Base-by-base conservation (phyloP, 2,888 invertebrate genomes). In the Cerastoderma edule region DNA sequence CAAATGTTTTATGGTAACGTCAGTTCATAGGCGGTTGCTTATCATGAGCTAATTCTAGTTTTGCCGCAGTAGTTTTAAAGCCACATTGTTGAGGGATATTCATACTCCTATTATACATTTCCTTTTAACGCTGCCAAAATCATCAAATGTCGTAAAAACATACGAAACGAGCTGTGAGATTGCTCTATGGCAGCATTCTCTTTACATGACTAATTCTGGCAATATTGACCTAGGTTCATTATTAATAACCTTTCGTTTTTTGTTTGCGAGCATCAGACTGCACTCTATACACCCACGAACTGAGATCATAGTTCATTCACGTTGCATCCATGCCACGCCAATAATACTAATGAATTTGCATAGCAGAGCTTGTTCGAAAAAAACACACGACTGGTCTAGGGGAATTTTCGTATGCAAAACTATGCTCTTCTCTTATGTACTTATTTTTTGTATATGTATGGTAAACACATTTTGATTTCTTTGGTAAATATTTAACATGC, bases 91-190 rank as follows among this genome's bases (percentile, higher is more conserved):
- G n/a, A n/a, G n/a, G n/a, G n/a, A n/a, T n/a, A n/a, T n/a, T n/a
- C n/a, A n/a, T n/a, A n/a, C n/a, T n/a, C n/a, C n/a, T n/a, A n/a
- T n/a, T n/a, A n/a, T n/a, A n/a, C n/a, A n/a, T n/a, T n/a, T n/a
- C n/a, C n/a, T 56, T 56, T 60, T 35, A 35, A 39, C 24, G 60
- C n/a, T 22, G 39, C 39, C n/a, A 22, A 35, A 35, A 22, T 57
- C 57, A 50, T 50, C 50, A n/a, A 39, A 60, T 22, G 60, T 60
- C 60, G 60, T 60, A 60, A 60, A 27, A 60, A 35, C 39, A 60
- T 27, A 39, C 16, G 39, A 60, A 33, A 60, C 35, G 27, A 27
- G 6, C n/a, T 39, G 35, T 39, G 27, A 60, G 60, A 27, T 39
- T 60, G 39, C 60, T 60, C 39, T 60, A 22, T 60, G 60, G 60